Evolutionary conservation across 2,797 vertebrate genomes (phyloP).

Genomic region (Lacerta viridis): DNA sequence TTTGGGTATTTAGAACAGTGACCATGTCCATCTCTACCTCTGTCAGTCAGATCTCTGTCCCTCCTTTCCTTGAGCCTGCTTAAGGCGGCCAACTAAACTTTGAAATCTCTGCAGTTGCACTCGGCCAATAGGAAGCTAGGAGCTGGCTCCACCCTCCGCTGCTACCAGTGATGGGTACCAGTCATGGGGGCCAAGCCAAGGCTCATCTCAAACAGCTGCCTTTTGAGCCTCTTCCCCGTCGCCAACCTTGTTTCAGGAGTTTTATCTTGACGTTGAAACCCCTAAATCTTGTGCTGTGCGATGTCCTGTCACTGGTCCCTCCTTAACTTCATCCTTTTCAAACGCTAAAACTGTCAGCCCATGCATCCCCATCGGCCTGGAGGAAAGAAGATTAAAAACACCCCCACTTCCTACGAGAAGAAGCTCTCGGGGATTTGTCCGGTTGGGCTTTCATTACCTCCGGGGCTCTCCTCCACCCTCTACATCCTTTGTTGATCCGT

Average conservation of each 20-base stretch:
- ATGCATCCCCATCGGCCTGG: not conserved
- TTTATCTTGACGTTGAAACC: not conserved
- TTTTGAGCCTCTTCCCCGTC: not conserved
- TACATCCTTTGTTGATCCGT: not conserved
- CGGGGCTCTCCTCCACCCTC: not conserved
- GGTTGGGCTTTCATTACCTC: not conserved
- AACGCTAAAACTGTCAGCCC: not conserved
- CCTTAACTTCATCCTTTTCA: not conserved
- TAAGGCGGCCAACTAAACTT: not conserved
- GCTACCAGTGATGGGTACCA: no score
- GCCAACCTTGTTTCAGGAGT: not conserved
- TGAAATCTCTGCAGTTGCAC: not conserved
- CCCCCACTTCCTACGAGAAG: not conserved
- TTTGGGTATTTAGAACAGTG: no score
- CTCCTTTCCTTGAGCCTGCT: not conserved
- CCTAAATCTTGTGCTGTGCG: not conserved
- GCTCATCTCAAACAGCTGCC: not conserved
- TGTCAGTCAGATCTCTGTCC: not conserved
- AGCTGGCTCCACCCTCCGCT: no score
- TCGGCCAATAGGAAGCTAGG: not conserved
- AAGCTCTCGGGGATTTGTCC: not conserved
- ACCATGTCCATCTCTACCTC: no score
- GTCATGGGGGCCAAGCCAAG: not conserved
- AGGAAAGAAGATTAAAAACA: constrained; percentile 38
- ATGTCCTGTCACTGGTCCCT: not conserved